Conservation (phyloP, 37 sponge, comb jelly and placozoan genomes). For the Theonella swinhoei region DNA sequence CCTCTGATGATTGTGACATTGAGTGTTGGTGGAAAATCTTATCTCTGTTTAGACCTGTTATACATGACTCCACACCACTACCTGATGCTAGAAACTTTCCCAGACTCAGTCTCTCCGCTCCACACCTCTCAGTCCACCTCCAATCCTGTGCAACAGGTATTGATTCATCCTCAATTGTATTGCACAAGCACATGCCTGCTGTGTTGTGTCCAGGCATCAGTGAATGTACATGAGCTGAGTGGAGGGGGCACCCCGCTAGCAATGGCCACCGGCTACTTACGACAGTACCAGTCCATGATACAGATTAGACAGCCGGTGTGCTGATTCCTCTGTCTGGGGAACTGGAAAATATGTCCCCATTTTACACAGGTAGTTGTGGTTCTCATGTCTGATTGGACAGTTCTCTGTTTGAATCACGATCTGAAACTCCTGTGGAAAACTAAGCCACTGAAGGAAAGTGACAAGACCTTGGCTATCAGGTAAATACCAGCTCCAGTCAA, state of each 20-base stretch:
- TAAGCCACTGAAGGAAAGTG: not conserved
- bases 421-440: conserved; percentile 54
- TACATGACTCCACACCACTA: conserved; percentile 29
- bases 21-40: not conserved
- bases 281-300: conserved; percentile 68
- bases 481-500: not conserved
- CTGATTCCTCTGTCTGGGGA: too few relatives aligned
- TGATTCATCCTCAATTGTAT: not conserved
- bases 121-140: not conserved
- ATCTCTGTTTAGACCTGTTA: conserved; percentile 44
- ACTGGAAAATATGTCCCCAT: too few relatives aligned
- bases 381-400: conserved; percentile 71
- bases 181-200: not conserved
- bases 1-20: not conserved
- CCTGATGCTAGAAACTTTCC: conserved; percentile 16
- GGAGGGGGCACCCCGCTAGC: conserved; percentile 42
- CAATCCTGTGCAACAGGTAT: not conserved
- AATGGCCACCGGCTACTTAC: conserved; percentile 66
- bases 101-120: not conserved
- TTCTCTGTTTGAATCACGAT: conserved; percentile 56
- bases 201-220: not conserved
- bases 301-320: conserved; percentile 59
- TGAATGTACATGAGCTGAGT: not conserved
- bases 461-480: conserved; percentile 7
- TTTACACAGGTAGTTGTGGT: conserved; percentile 57